Conservation (phyloP, 2,113 vertebrate genomes). For the Fulica atra region DNA sequence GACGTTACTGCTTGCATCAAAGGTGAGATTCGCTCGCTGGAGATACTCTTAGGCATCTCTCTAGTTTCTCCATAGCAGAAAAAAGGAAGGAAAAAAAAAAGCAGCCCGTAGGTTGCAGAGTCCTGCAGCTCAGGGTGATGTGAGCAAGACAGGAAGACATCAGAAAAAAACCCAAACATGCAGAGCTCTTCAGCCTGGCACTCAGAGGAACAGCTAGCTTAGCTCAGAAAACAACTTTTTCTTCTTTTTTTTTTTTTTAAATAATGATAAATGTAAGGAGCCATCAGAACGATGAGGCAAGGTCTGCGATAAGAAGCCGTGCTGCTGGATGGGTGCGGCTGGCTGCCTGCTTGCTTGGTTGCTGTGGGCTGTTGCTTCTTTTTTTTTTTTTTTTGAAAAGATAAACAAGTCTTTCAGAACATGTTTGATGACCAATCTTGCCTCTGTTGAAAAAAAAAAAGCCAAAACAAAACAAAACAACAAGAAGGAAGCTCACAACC, state of each 20-base stretch:
- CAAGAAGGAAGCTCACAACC: background rate
- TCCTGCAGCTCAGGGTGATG: background rate
- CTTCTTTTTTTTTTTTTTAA: background rate
- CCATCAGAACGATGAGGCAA: background rate
- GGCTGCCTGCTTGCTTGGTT: background rate
- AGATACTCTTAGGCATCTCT: background rate
- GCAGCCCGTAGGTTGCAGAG: rapidly evolving
- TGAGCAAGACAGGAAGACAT: background rate
- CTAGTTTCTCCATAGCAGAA: background rate
- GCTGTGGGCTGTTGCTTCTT: background rate
- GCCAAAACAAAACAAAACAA: background rate
- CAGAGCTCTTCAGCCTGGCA: background rate
- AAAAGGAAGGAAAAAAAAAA: background rate
- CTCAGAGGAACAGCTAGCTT: background rate
- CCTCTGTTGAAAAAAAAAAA: background rate
- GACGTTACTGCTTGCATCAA: rapidly evolving
- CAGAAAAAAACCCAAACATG: background rate
- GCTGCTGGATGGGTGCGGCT: background rate
- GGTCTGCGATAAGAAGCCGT: slow-evolving; percentile 21
- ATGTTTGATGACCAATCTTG: background rate
- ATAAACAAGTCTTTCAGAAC: slow-evolving; percentile 21
- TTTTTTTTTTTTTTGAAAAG: background rate
- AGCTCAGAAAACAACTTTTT: background rate
- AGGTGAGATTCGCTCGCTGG: background rate
- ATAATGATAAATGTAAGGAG: background rate